Conservation (phyloP, 2,113 vertebrate species). For the Nothocercus nigrocapillus region DNA sequence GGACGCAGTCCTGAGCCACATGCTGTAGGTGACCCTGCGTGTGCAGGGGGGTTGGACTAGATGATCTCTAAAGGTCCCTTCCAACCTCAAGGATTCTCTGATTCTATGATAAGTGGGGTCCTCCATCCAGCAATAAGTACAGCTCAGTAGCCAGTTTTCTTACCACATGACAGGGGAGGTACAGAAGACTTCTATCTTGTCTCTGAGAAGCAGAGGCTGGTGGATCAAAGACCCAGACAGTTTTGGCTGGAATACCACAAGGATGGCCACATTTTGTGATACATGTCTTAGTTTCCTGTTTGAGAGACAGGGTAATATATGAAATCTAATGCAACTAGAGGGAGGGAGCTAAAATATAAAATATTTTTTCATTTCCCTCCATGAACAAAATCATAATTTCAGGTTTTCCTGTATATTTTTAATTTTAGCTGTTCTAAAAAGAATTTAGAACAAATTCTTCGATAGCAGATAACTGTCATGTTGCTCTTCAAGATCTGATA, state of each 20-base stretch:
- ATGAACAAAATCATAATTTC: too few species aligned
- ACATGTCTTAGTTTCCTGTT: background rate
- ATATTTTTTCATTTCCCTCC: too few species aligned
- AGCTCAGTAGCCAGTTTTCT: rapidly evolving
- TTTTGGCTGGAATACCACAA: background rate
- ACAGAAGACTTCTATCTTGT: too few species aligned
- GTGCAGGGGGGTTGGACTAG: too few species aligned
- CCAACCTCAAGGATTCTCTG: too few species aligned
- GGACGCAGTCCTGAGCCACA: too few species aligned
- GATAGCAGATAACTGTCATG: background rate
- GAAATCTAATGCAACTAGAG: background rate
- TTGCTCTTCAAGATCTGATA: background rate
- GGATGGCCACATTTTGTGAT: background rate
- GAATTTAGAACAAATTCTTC: background rate
- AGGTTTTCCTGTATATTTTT: too few species aligned
- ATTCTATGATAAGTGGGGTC: background rate
- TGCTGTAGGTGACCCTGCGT: too few species aligned
- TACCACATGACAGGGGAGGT: rapidly evolving
- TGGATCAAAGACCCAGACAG: background rate
- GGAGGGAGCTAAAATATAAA: too few species aligned
- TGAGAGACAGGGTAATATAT: background rate
- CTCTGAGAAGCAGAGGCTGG: rapidly evolving
- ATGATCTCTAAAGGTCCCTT: too few species aligned
- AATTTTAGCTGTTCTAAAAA: background rate
- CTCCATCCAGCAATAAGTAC: rapidly evolving